A percentile compares a stretch with the other conserved stretches of the same genome.
These are phyloP conservation scores for Tenebrosternarchus preto DNA, from an alignment of 2,113 vertebrate genomes.

Conservation along the genomic window DNA sequence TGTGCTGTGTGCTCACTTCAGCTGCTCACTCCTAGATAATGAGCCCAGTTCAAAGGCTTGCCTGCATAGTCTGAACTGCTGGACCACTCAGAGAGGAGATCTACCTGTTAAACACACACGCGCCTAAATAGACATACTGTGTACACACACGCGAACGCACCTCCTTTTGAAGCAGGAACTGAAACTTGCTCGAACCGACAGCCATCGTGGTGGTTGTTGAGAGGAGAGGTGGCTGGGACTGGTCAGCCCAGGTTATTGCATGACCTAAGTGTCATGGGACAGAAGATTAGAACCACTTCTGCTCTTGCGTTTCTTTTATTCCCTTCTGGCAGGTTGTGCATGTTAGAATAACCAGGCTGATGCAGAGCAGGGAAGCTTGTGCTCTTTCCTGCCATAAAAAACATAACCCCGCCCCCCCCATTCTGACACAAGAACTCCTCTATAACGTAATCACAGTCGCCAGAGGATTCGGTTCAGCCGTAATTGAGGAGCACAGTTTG, in stretches of 20 bases:
- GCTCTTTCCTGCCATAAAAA: conserved; percentile 64
- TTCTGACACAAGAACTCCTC: conserved; percentile 33
- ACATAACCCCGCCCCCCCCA: too few relatives aligned
- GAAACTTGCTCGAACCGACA: conserved; percentile 62
- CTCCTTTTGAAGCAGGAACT: conserved; percentile 64
- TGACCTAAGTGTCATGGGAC: conserved; percentile 66
- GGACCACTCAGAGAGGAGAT: conserved; percentile 17
- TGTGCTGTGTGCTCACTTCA: conserved; percentile 28
- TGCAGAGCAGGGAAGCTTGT: conserved; percentile 69
- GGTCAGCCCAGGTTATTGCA: conserved; percentile 75
- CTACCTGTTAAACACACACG: conserved; percentile 21
- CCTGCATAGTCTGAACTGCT: conserved; percentile 20
- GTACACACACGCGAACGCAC: conserved; percentile 5
- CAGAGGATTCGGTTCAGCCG: neutral
- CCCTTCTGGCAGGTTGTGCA: conserved; percentile 72
- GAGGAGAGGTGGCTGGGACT: conserved; percentile 70
- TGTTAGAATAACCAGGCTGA: conserved; percentile 74
- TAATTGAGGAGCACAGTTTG: conserved; percentile 6
- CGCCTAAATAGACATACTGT: conserved; percentile 36
- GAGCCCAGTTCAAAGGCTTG: conserved; percentile 32
- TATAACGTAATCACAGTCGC: conserved; percentile 6
- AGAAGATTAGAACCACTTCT: conserved; percentile 76
- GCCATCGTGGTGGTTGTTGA: conserved; percentile 73
- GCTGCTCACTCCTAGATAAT: conserved; percentile 42
- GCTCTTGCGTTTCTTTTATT: conserved; percentile 78